These are phyloP conservation scores for Morus bassanus DNA, from an alignment of 2,797 vertebrate species.

Conservation along the genomic window DNA sequence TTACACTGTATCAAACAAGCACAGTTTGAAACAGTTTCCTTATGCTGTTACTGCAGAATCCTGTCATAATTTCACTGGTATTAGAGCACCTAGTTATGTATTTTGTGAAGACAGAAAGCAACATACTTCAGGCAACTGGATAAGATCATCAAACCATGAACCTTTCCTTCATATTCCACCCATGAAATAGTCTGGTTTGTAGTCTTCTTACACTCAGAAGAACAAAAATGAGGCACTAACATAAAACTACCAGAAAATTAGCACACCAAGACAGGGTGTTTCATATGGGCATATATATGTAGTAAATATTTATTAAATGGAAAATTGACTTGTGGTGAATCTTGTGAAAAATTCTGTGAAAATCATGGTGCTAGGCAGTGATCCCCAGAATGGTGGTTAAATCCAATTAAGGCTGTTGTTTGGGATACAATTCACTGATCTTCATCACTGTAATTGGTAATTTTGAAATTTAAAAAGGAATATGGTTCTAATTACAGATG, in stretches of 20 bases:
- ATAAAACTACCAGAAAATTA: neutral
- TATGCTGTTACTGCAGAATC: neutral
- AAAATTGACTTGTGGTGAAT: neutral
- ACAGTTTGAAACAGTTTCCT: neutral
- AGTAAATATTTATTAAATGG: neutral
- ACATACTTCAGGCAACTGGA: neutral
- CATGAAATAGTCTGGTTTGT: neutral
- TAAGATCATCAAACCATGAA: neutral
- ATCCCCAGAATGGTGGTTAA: neutral
- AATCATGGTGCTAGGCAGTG: neutral
- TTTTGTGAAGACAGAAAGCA: neutral
- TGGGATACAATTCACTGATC: neutral
- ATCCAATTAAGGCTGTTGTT: neutral
- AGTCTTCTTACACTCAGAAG: neutral
- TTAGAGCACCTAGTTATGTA: neutral
- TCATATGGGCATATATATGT: neutral
- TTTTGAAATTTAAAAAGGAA: neutral
- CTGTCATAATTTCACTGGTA: rapidly evolving
- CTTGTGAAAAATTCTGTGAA: neutral
- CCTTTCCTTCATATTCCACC: neutral
- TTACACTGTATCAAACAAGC: neutral
- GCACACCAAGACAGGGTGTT: neutral
- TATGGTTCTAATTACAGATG: neutral
- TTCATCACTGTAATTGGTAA: neutral
- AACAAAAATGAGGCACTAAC: neutral